These are phyloP conservation scores for Creontiades dilutus DNA, from an alignment of 2,888 invertebrate genomes.

Conservation along the genomic window DNA sequence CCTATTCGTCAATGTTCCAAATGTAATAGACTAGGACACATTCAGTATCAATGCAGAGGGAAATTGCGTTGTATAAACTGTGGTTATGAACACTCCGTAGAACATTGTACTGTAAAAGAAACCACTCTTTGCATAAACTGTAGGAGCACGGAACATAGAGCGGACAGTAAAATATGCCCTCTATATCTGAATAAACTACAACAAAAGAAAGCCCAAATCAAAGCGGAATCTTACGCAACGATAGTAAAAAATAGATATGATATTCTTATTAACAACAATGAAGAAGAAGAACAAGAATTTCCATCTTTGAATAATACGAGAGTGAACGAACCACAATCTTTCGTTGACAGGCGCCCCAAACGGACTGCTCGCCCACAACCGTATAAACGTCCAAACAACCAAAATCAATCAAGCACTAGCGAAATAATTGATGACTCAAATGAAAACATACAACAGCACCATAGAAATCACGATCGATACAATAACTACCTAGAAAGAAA, in stretches of 20 bases:
- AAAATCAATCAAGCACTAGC: too few relatives aligned
- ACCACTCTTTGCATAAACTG: not conserved
- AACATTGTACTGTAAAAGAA: not conserved
- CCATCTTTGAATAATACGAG: not conserved
- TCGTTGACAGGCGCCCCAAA: not conserved
- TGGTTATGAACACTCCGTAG: not conserved
- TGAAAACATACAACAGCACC: too few relatives aligned
- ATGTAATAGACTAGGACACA: not conserved
- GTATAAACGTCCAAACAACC: not conserved
- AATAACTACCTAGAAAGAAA: too few relatives aligned
- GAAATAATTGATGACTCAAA: too few relatives aligned
- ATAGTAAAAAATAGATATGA: not conserved
- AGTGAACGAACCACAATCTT: not conserved
- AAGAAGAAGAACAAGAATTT: not conserved
- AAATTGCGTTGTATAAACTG: not conserved
- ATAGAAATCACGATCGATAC: too few relatives aligned
- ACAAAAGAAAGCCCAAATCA: constrained; percentile 17
- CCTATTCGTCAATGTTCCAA: not conserved
- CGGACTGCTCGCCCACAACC: not conserved
- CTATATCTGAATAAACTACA: not conserved
- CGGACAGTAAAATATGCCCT: not conserved
- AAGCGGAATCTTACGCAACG: not conserved
- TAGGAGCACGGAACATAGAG: not conserved
- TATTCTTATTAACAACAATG: not conserved
- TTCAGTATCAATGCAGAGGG: constrained; percentile 15